phyloP scores from a whole-genome alignment of 1,140 invertebrate species.

The Cyphomyrmex costatus region DNA sequence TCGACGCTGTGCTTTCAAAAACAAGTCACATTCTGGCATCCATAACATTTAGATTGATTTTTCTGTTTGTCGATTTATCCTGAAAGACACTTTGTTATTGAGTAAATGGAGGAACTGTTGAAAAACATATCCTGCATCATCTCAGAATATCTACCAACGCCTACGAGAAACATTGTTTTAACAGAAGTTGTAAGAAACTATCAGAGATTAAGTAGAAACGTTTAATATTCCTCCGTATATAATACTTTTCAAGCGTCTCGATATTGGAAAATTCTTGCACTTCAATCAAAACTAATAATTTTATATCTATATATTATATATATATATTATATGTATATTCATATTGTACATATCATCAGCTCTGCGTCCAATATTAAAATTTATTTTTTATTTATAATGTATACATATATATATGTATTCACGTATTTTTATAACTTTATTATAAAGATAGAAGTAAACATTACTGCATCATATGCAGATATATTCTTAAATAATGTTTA shows the following conservation, averaged over 20 bases:
- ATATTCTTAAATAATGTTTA: neutral
- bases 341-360: neutral
- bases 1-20: neutral
- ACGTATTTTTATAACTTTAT: neutral
- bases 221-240: neutral
- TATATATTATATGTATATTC: neutral
- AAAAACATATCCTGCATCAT: neutral
- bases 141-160: slow-evolving; percentile 17
- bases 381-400: slow-evolving; percentile 12
- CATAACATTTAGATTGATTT: slow-evolving; percentile 1
- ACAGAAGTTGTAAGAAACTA: slow-evolving; percentile 49
- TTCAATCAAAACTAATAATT: neutral
- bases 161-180: slow-evolving; percentile 52
- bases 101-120: neutral
- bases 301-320: no score
- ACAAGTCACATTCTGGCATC: neutral
- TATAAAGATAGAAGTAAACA: neutral
- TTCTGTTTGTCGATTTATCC: slow-evolving; percentile 7
- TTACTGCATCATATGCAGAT: neutral
- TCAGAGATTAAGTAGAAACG: neutral
- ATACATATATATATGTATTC: neutral
- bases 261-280: neutral
- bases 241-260: neutral
- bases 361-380: neutral
- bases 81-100: neutral